phyloP scores from a whole-genome alignment of 37 sponge, comb jelly and placozoan species.

The Theonella swinhoei region DNA sequence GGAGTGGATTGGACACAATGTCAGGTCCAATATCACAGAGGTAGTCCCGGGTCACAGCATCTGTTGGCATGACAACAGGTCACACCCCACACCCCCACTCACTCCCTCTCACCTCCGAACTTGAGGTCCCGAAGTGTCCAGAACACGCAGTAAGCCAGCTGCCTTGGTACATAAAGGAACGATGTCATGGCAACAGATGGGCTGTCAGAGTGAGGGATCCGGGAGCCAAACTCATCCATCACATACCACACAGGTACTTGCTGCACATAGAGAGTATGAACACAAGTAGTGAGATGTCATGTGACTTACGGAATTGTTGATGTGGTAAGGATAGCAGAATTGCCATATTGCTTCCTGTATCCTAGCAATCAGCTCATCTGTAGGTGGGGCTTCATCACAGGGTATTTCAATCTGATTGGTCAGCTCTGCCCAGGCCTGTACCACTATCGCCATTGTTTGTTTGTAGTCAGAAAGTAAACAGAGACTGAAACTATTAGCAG shows the following conservation, averaged over 20 bases:
- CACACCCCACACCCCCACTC: conserved; percentile 8
- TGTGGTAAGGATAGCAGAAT: conserved; percentile 49
- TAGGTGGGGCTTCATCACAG: conserved; percentile 1
- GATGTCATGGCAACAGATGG: conserved; percentile 84
- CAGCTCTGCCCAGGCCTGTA: conserved; percentile 6
- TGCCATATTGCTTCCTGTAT: conserved; percentile 61
- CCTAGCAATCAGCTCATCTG: conserved; percentile 26
- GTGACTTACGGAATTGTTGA: conserved; percentile 59
- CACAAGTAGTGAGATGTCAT: too few relatives aligned
- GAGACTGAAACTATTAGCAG: too few relatives aligned
- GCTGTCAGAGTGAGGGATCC: conserved; percentile 60
- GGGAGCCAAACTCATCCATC: conserved; percentile 91
- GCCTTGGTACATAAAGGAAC: conserved; percentile 74
- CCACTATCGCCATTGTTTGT: conserved; percentile 40
- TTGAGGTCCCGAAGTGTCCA: conserved; percentile 80
- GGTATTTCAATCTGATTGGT: conserved; percentile 11
- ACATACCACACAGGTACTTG: conserved; percentile 85
- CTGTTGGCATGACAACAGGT: conserved; percentile 14
- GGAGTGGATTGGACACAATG: conserved; percentile 21
- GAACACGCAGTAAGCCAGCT: conserved; percentile 68
- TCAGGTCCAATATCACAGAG: too few relatives aligned
- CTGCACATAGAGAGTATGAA: too few relatives aligned
- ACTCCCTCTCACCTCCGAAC: conserved; percentile 48
- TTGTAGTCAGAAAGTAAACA: too few relatives aligned
- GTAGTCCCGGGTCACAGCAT: conserved; percentile 59